A percentile compares a stretch with the other conserved stretches of the same genome.
These are phyloP conservation scores for Sebastes melanostomus DNA, from an alignment of 2,797 vertebrate species.

Conservation along the genomic window DNA sequence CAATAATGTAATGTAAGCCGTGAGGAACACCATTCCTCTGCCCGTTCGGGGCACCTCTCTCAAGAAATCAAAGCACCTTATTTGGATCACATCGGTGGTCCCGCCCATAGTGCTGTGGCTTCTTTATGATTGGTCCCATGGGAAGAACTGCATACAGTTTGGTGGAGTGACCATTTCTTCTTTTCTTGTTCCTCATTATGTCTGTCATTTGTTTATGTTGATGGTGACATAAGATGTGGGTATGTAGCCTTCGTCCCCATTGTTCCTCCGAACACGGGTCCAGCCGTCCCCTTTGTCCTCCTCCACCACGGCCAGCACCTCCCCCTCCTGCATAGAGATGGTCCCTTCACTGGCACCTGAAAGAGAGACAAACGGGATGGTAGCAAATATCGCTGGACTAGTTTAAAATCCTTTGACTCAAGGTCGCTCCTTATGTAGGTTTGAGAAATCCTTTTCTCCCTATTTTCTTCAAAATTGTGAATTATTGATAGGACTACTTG, in stretches of 20 bases:
- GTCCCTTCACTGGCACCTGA: slow-evolving; percentile 92
- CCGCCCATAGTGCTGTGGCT: slow-evolving; percentile 29
- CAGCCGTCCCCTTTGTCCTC: slow-evolving; percentile 93
- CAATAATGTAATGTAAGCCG: slow-evolving; percentile 28
- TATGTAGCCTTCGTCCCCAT: slow-evolving; percentile 91
- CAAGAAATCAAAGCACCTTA: slow-evolving; percentile 41
- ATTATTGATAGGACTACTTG: neutral
- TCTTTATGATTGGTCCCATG: slow-evolving; percentile 49
- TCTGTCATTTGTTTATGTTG: slow-evolving; percentile 80
- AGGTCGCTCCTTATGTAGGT: neutral
- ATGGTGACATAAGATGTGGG: slow-evolving; percentile 91
- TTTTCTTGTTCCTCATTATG: slow-evolving; percentile 4
- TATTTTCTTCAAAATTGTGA: neutral
- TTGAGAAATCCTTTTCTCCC: neutral
- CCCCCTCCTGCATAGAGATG: slow-evolving; percentile 90
- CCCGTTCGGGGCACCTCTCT: slow-evolving; percentile 18
- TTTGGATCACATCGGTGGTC: slow-evolving; percentile 36
- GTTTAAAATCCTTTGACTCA: neutral
- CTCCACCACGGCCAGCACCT: slow-evolving; percentile 88
- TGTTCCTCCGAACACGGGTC: slow-evolving; percentile 88
- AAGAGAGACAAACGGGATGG: neutral
- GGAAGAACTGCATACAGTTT: slow-evolving; percentile 39
- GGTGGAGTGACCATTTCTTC: slow-evolving; percentile 16
- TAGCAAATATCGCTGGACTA: neutral
- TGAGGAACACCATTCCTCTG: slow-evolving; percentile 41